Evolutionary conservation across 2,888 invertebrate species (phyloP).

Genomic region (Falcaria lacertinaria): DNA sequence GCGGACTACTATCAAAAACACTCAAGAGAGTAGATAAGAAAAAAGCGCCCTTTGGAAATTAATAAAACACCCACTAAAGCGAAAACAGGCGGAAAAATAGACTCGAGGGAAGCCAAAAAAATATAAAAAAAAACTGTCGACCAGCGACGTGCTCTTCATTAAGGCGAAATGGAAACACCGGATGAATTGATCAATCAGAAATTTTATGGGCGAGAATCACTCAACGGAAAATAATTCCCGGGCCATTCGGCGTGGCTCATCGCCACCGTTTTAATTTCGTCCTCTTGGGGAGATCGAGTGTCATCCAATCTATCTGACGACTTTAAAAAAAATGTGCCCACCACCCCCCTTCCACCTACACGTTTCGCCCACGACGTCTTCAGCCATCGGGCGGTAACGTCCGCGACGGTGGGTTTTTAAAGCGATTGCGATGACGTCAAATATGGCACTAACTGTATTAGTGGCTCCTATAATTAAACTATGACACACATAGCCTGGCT

Average conservation of each 20-base stretch:
- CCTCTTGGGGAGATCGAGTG: constrained; percentile 77
- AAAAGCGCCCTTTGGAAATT: constrained; percentile 54
- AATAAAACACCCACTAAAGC: constrained; percentile 75
- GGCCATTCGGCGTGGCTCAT: constrained; percentile 73
- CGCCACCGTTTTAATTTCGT: constrained; percentile 77
- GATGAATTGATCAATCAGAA: constrained; percentile 80
- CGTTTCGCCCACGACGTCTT: constrained; percentile 32
- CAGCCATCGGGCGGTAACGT: constrained; percentile 55
- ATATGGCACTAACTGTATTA: neutral
- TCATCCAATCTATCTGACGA: constrained; percentile 78
- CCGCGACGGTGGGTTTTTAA: constrained; percentile 49
- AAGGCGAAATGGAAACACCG: constrained; percentile 67
- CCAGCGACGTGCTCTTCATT: constrained; percentile 73
- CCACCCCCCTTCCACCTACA: constrained; percentile 23
- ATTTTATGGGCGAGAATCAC: constrained; percentile 78
- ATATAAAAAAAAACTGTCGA: constrained; percentile 52
- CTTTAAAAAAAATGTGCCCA: constrained; percentile 56
- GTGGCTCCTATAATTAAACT: no score
- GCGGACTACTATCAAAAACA: constrained; percentile 50
- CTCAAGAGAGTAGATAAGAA: constrained; percentile 35
- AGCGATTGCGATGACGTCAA: constrained; percentile 37
- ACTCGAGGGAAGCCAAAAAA: constrained; percentile 40
- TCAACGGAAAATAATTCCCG: constrained; percentile 77
- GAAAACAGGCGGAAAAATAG: constrained; percentile 75
- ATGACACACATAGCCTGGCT: no score